Evolutionary conservation across 2,113 vertebrate species (phyloP).

Genomic region (Tricholaema leucomelas): DNA sequence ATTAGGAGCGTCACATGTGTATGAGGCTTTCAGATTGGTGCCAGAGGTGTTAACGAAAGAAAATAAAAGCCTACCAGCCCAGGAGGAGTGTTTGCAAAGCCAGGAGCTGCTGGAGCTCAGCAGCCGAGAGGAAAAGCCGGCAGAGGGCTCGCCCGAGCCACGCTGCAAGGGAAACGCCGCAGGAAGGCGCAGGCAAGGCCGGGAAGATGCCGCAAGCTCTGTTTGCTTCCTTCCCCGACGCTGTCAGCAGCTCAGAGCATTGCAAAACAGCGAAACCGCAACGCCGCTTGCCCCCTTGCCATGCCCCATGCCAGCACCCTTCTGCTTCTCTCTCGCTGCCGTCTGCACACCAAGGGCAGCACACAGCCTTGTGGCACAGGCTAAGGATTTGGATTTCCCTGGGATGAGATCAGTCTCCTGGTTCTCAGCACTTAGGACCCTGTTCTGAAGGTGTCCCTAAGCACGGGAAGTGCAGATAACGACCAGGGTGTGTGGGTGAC

Average conservation of each 20-base stretch:
- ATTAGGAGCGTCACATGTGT: background rate
- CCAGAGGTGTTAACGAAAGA: background rate
- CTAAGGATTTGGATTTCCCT: background rate
- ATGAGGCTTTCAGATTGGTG: background rate
- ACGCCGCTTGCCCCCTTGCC: background rate
- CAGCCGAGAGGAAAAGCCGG: background rate
- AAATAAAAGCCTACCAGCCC: background rate
- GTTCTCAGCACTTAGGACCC: background rate
- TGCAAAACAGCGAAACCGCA: background rate
- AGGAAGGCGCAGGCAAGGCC: background rate
- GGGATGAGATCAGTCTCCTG: background rate
- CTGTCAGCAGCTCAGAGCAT: background rate
- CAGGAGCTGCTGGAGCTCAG: background rate
- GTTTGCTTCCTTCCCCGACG: background rate
- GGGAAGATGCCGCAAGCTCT: background rate
- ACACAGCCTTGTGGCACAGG: background rate
- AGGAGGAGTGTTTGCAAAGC: background rate
- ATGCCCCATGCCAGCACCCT: background rate
- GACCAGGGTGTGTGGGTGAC: background rate
- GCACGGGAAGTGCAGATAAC: rapidly evolving
- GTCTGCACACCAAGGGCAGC: background rate
- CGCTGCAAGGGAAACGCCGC: background rate
- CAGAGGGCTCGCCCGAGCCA: conserved; percentile 25
- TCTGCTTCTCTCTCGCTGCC: background rate
- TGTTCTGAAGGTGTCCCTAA: rapidly evolving